These are phyloP conservation scores for Lithosia quadra DNA, from an alignment of 2,888 invertebrate genomes.

Conservation along the genomic window DNA sequence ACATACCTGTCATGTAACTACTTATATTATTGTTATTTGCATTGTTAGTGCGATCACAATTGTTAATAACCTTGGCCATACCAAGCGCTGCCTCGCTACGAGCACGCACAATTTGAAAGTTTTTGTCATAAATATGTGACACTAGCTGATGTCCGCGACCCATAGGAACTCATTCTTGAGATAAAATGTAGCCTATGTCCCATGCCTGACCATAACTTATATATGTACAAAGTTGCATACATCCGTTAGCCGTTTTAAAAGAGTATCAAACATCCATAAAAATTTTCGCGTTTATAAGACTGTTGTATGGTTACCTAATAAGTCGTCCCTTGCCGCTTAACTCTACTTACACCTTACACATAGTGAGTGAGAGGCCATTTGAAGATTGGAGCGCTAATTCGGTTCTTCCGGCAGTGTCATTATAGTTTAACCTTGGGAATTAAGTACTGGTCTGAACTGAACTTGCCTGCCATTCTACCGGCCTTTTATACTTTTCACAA, in stretches of 20 bases:
- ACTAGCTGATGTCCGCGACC: no score
- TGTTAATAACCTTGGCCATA: constrained; percentile 7
- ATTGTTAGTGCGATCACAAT: constrained; percentile 7
- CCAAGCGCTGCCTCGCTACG: neutral
- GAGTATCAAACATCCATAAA: no score
- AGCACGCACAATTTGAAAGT: neutral
- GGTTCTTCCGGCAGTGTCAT: constrained; percentile 10
- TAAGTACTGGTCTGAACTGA: neutral
- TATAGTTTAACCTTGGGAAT: constrained; percentile 4
- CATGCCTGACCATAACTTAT: no score
- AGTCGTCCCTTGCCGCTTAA: no score
- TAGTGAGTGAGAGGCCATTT: neutral
- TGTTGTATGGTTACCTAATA: no score
- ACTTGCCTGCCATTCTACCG: neutral
- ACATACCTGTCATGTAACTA: neutral
- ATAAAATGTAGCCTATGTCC: no score
- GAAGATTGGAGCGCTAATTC: constrained; percentile 13
- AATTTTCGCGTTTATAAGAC: no score
- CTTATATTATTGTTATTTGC: constrained; percentile 5
- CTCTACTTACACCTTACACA: neutral
- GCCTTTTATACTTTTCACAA: neutral
- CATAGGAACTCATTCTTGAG: no score
- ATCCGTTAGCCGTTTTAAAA: no score
- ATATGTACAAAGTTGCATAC: no score
- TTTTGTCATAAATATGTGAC: neutral